Evolutionary conservation across 2,113 vertebrate species (phyloP).

Genomic region (Myxocyprinus asiaticus): DNA sequence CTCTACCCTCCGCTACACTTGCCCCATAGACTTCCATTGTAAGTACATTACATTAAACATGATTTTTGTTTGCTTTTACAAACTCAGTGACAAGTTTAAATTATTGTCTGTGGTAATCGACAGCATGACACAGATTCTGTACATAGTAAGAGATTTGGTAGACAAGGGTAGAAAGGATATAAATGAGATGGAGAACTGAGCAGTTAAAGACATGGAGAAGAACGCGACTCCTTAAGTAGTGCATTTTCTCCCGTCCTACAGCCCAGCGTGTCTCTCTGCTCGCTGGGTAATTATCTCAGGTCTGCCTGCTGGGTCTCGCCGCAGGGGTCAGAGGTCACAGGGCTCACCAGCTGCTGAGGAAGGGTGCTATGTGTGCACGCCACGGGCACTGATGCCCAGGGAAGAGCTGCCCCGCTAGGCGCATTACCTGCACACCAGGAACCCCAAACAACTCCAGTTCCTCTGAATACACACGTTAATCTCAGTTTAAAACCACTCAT

Average conservation of each 20-base stretch:
- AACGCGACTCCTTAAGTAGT: too few relatives aligned
- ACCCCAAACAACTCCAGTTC: background rate
- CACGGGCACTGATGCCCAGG: background rate
- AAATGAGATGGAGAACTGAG: too few relatives aligned
- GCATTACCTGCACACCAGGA: constrained; percentile 37
- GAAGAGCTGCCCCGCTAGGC: constrained; percentile 11
- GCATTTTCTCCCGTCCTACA: background rate
- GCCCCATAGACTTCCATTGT: too few relatives aligned
- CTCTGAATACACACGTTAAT: background rate
- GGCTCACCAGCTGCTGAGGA: constrained; percentile 49
- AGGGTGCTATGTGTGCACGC: constrained; percentile 29
- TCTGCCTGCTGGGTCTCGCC: constrained; percentile 33
- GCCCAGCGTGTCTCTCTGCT: constrained; percentile 1
- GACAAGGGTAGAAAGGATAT: too few relatives aligned
- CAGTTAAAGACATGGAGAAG: too few relatives aligned
- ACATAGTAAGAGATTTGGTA: too few relatives aligned
- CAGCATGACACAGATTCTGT: too few relatives aligned
- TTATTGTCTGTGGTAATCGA: too few relatives aligned
- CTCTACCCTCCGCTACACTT: too few relatives aligned
- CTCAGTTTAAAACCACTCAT: background rate
- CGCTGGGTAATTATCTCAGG: constrained; percentile 48
- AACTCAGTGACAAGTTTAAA: too few relatives aligned
- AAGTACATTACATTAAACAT: too few relatives aligned
- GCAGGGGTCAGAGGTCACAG: constrained; percentile 45
- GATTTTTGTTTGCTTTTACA: too few relatives aligned